Conservation (phyloP, 2,113 vertebrate species). For the Uria aalge region DNA sequence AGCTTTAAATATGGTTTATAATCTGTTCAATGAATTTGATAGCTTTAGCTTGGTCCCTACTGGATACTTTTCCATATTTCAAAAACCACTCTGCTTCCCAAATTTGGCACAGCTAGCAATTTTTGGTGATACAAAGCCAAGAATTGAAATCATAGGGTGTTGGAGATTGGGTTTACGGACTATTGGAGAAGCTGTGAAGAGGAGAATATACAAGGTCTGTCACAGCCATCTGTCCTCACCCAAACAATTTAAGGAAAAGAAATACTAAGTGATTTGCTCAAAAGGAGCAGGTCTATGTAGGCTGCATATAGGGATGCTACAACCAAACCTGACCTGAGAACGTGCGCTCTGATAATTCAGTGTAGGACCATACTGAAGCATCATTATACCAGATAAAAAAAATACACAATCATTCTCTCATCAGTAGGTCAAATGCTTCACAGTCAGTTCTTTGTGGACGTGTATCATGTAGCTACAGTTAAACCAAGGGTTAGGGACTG, state of each 20-base stretch:
- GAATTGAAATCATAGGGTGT: constrained; percentile 23
- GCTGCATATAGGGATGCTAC: not conserved
- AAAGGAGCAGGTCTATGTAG: not conserved
- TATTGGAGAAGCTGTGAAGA: constrained; percentile 59
- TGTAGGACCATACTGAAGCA: not conserved
- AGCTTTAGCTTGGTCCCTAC: not conserved
- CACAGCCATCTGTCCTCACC: constrained; percentile 51
- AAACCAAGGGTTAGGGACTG: not conserved
- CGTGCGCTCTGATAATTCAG: not conserved
- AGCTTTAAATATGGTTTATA: constrained; percentile 42
- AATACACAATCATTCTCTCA: not conserved
- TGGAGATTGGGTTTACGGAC: constrained; percentile 48
- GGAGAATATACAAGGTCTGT: constrained; percentile 53
- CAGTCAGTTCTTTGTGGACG: not conserved
- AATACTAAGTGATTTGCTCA: constrained; percentile 6
- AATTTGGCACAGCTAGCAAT: constrained; percentile 23
- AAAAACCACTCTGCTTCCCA: not conserved
- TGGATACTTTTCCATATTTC: constrained; percentile 31
- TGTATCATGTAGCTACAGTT: not conserved
- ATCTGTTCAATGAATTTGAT: not conserved
- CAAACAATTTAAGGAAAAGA: constrained; percentile 37
- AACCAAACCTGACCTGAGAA: not conserved
- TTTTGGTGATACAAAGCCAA: constrained; percentile 59
- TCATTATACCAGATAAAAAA: not conserved
- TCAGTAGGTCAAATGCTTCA: not conserved